Percentiles rank a stretch among this genome's conserved stretches.
phyloP scores from a whole-genome alignment of 2,113 vertebrate species.

The Hippocampus zosterae region DNA sequence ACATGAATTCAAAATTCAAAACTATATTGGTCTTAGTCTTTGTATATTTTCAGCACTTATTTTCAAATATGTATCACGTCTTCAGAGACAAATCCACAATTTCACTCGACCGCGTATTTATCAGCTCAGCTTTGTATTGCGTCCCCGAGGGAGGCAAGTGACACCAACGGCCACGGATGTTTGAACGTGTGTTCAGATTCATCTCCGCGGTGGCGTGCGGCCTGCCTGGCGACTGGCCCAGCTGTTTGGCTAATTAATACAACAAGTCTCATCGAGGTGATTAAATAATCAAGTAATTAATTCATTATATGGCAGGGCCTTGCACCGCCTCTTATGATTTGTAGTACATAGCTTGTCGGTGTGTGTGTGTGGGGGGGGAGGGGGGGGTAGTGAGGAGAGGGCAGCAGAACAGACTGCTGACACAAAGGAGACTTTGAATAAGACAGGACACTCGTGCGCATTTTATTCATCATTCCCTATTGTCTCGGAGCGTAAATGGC shows the following conservation, averaged over 20 bases:
- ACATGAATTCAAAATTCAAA: no score
- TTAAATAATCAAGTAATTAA: conserved; percentile 80
- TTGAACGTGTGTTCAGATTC: conserved; percentile 44
- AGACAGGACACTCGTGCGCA: neutral
- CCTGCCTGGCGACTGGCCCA: conserved; percentile 63
- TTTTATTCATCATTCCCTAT: conserved; percentile 11
- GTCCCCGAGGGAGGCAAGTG: neutral
- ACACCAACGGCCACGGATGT: neutral
- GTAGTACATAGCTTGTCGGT: conserved; percentile 58
- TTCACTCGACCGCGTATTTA: neutral
- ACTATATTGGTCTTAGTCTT: neutral
- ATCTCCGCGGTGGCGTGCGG: conserved; percentile 41
- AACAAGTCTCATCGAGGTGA: conserved; percentile 74
- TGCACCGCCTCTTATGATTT: conserved; percentile 70
- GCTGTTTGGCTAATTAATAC: conserved; percentile 78
- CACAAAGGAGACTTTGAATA: conserved; percentile 20
- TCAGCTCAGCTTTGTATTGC: neutral
- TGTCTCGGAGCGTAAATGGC: conserved; percentile 28
- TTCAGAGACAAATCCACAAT: neutral
- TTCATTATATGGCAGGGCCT: conserved; percentile 67
- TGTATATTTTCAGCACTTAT: neutral
- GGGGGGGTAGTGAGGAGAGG: neutral
- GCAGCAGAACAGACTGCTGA: conserved; percentile 17
- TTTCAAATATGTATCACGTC: neutral
- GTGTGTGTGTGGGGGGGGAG: neutral